phyloP scores from a whole-genome alignment of 2,113 vertebrate genomes.

The Oenanthe oenanthe region DNA sequence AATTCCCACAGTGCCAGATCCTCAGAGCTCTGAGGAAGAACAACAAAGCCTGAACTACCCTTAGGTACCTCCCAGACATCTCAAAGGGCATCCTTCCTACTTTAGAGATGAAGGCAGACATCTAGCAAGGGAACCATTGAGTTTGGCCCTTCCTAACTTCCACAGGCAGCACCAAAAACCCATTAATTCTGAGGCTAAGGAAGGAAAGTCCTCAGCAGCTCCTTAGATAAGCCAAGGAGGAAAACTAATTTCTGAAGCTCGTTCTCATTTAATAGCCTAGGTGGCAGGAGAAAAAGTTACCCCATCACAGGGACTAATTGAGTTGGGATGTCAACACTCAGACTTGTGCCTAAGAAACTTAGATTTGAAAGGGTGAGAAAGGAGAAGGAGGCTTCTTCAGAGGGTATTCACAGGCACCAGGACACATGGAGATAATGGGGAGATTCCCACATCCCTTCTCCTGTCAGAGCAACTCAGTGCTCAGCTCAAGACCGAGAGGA shows the following conservation, averaged over 20 bases:
- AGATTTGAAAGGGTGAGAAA: not conserved
- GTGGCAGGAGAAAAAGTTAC: not conserved
- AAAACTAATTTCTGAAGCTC: not conserved
- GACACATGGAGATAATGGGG: not conserved
- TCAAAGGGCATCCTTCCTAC: not conserved
- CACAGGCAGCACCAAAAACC: not conserved
- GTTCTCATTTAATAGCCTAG: not conserved
- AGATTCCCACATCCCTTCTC: not conserved
- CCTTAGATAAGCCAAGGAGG: not conserved
- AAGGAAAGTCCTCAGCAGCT: not conserved
- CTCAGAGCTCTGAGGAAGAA: not conserved
- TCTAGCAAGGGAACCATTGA: not conserved
- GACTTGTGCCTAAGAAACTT: not conserved
- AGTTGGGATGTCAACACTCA: fast-evolving
- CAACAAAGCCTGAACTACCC: not conserved
- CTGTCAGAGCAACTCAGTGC: not conserved
- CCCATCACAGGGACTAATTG: fast-evolving
- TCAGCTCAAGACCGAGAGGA: not conserved
- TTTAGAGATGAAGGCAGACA: not conserved
- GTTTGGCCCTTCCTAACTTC: not conserved
- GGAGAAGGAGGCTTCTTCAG: not conserved
- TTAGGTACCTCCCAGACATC: not conserved
- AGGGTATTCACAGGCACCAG: not conserved
- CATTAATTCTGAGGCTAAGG: not conserved
- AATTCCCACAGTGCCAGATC: not conserved